These are phyloP conservation scores for Punctoribates punctum DNA, from an alignment of 2,888 invertebrate genomes.

Conservation along the genomic window DNA sequence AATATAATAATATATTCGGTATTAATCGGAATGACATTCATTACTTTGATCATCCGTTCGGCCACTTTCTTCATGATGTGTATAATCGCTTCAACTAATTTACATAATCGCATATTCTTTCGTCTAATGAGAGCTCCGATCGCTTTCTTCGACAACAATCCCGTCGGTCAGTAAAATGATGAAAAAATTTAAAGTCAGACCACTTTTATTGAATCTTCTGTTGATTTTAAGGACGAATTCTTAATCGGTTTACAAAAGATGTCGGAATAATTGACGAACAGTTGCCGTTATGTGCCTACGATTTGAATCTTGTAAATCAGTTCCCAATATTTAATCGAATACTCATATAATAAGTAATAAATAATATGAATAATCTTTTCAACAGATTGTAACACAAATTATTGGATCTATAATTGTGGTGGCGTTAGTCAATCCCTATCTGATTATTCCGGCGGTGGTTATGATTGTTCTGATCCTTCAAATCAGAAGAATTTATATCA, in stretches of 20 bases:
- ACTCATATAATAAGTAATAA: too few relatives aligned
- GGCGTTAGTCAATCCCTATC: slow-evolving; percentile 54
- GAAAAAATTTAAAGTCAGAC: too few relatives aligned
- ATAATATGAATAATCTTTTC: too few relatives aligned
- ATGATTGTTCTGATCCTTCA: slow-evolving; percentile 54
- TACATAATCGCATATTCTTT: slow-evolving; percentile 50
- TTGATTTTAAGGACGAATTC: slow-evolving; percentile 45
- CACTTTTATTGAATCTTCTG: too few relatives aligned
- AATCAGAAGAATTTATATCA: slow-evolving; percentile 56
- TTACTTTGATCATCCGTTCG: slow-evolving; percentile 45
- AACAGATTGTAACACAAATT: too few relatives aligned
- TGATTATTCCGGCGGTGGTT: slow-evolving; percentile 54
- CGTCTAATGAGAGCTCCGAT: slow-evolving; percentile 54
- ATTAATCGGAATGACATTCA: slow-evolving; percentile 36
- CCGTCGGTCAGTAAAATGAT: slow-evolving; percentile 52
- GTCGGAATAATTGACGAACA: slow-evolving; percentile 48
- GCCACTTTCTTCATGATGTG: slow-evolving; percentile 48
- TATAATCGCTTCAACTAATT: slow-evolving; percentile 46
- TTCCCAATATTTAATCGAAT: too few relatives aligned
- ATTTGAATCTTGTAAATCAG: slow-evolving; percentile 47
- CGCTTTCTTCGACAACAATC: slow-evolving; percentile 57
- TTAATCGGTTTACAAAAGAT: slow-evolving; percentile 48
- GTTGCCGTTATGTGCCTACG: slow-evolving; percentile 46
- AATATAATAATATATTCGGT: slow-evolving; percentile 19
- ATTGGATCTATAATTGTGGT: slow-evolving; percentile 57